These are phyloP conservation scores for Epinephelus moara DNA, from an alignment of 2,113 vertebrate genomes.

Conservation along the genomic window DNA sequence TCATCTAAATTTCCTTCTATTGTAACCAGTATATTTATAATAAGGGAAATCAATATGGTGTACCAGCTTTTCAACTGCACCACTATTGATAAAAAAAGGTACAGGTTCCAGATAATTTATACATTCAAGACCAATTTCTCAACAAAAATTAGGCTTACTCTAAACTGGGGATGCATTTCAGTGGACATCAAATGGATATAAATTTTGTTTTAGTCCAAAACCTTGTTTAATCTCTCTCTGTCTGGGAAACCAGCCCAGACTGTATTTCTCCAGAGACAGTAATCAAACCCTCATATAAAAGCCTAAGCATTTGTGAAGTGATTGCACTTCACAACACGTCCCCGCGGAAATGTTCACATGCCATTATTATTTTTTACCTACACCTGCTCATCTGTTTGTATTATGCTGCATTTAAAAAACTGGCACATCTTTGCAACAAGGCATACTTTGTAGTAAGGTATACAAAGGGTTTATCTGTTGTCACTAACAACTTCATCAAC, in stretches of 20 bases:
- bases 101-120: background rate
- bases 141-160: background rate
- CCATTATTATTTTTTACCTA: conserved; percentile 30
- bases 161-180: background rate
- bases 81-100: background rate
- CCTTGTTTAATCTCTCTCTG: conserved; percentile 33
- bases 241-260: conserved; percentile 32
- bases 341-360: conserved; percentile 25
- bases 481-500: background rate
- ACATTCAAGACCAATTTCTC: conserved; percentile 3
- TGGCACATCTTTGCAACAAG: conserved; percentile 1
- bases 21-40: background rate
- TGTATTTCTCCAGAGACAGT: conserved; percentile 39
- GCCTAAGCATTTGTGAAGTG: conserved; percentile 40
- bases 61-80: background rate
- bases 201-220: conserved; percentile 19
- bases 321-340: conserved; percentile 36
- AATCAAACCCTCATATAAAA: conserved; percentile 48
- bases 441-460: background rate
- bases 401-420: conserved; percentile 19
- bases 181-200: conserved; percentile 11
- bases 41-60: background rate
- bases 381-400: conserved; percentile 38
- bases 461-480: background rate
- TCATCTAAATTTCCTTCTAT: background rate